phyloP scores from a whole-genome alignment of 2,797 vertebrate genomes.

The Mallotus villosus region DNA sequence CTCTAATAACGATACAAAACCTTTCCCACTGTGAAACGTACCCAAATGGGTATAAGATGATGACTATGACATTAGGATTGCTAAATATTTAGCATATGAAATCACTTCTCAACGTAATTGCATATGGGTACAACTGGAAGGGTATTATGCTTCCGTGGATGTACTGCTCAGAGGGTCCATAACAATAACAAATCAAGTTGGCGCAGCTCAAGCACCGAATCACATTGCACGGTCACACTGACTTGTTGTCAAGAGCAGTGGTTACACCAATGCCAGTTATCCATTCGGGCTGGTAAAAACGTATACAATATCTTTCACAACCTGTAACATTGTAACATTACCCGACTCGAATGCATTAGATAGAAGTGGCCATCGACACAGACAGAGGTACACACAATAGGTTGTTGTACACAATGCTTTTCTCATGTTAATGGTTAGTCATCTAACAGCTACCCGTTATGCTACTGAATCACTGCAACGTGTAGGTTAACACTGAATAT shows the following conservation, averaged over 20 bases:
- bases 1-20: not conserved
- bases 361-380: not conserved
- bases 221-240: not conserved
- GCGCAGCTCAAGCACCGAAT: not conserved
- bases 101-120: not conserved
- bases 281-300: not conserved
- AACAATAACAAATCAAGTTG: conserved; percentile 1
- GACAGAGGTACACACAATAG: too few species aligned
- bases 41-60: not conserved
- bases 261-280: not conserved
- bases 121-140: not conserved
- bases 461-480: not conserved
- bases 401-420: too few species aligned
- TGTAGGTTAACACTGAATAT: not conserved
- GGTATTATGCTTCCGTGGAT: not conserved
- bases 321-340: not conserved
- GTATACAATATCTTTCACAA: not conserved
- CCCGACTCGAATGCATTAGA: not conserved
- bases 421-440: not conserved
- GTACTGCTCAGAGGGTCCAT: not conserved
- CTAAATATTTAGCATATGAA: not conserved
- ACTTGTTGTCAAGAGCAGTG: not conserved
- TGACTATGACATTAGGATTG: too few species aligned
- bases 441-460: not conserved
- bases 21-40: not conserved